These are phyloP conservation scores for Harpagus bidentatus DNA, from an alignment of 2,113 vertebrate species.

Conservation along the genomic window DNA sequence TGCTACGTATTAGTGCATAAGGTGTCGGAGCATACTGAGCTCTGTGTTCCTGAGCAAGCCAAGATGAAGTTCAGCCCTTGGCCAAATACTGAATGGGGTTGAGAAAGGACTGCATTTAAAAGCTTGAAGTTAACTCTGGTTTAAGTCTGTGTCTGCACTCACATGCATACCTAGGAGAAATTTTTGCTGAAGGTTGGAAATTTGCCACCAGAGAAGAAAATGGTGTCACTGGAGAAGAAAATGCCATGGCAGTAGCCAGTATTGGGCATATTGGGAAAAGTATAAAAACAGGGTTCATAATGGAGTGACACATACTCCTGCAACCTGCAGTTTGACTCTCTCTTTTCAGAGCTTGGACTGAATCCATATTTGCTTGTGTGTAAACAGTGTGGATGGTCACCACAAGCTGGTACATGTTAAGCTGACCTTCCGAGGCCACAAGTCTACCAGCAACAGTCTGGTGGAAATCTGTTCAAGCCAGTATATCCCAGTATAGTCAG, in stretches of 20 bases:
- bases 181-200: not conserved
- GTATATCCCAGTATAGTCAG: not conserved
- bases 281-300: not conserved
- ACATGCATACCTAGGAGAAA: not conserved
- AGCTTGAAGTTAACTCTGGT: not conserved
- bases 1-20: not conserved
- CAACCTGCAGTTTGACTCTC: not conserved
- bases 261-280: fast-evolving
- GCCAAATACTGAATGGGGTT: not conserved
- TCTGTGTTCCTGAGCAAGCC: not conserved
- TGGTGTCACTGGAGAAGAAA: not conserved
- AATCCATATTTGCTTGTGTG: not conserved
- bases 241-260: not conserved
- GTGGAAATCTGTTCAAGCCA: not conserved
- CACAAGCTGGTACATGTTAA: not conserved
- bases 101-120: not conserved
- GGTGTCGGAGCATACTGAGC: not conserved
- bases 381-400: no score
- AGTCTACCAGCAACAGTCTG: not conserved
- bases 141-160: not conserved
- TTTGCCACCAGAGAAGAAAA: not conserved
- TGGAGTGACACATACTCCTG: not conserved
- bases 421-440: not conserved
- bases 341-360: not conserved
- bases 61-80: not conserved